A percentile compares a stretch with the other conserved stretches of the same genome.
phyloP scores from a whole-genome alignment of 64 coral and sea anemone species.

The Cladopsammia gracilis region DNA sequence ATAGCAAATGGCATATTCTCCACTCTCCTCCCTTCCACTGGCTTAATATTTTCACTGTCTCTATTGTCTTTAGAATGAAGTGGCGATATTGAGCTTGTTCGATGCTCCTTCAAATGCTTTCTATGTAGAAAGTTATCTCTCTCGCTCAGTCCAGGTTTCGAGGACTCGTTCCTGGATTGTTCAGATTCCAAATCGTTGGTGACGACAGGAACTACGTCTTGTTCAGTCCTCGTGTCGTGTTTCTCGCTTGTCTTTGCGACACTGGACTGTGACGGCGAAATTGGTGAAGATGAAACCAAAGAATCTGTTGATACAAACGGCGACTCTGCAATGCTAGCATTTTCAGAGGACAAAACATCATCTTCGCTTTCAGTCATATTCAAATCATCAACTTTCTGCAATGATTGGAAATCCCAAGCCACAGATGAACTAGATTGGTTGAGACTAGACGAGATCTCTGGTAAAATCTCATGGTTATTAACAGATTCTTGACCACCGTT shows the following conservation, averaged over 20 bases:
- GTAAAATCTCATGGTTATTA: neutral
- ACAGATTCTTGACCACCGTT: neutral
- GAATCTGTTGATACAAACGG: neutral
- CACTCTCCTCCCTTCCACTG: constrained; percentile 56
- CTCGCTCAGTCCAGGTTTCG: neutral
- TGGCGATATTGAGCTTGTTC: neutral
- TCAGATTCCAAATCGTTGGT: neutral
- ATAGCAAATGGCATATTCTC: constrained; percentile 89
- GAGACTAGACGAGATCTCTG: neutral
- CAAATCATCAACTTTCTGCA: neutral
- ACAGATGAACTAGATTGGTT: neutral
- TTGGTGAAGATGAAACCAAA: neutral
- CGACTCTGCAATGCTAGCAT: neutral
- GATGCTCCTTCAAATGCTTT: neutral
- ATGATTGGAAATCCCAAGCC: neutral
- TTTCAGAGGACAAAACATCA: neutral
- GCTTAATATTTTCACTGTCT: neutral
- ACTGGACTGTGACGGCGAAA: neutral
- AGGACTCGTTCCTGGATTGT: neutral
- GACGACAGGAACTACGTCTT: too few species aligned
- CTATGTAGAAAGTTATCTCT: neutral
- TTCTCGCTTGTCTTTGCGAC: neutral
- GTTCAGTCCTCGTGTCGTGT: neutral
- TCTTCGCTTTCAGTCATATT: neutral
- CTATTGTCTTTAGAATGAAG: neutral